Evolutionary conservation across 2,797 vertebrate species (phyloP), one percentile per base, ranked within the genome.

Genomic region (Notolabrus celidotus): DNA sequence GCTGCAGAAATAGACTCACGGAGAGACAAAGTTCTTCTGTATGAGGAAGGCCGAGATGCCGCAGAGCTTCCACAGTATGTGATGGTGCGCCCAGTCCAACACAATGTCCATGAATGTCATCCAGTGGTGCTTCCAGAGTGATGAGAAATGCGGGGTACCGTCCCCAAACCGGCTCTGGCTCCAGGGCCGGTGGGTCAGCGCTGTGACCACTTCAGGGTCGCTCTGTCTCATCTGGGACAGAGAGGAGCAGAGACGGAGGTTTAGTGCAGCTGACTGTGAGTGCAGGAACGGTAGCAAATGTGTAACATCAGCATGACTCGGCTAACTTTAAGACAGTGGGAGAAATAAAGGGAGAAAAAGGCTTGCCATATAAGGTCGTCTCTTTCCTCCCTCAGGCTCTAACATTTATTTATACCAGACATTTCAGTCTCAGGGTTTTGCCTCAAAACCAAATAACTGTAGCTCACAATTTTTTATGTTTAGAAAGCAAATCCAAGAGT

Each of bases 111-210:
- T 10, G 3, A 88, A 15, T 62, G 94, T 84, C 31, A 92, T 92
- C 71, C 93, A 75, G 16, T 92, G 85, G 16, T 97, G 96, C 74
- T 95, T 96, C 95, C 95, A 97, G 1, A 4, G 45, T 0, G 92
- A 90, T 0, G 20, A 57, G 77, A 93, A 96, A 7, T 93, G 94
- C 0, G 95, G 94, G 7, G 80, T 88, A 16, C 97, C 96, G 0
- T 97, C 94, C 7, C 96, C 97, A 0, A 92, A 70, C 10, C 86
- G 91, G 50, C 97, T 98, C 55, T 97, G 89, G 36, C 94, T 95
- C 98, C 98, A 99, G 0, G 96, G 97, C 67, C 97, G 86, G 85
- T 98, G 95, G 6, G 97, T 97, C 55, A 99, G 71, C 0, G 97
- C 98, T 0, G 98, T 99, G 65, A 98, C 88, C 34, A 99, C 95